These are phyloP conservation scores for Rhea pennata DNA, from an alignment of 2,113 vertebrate species.

Conservation along the genomic window DNA sequence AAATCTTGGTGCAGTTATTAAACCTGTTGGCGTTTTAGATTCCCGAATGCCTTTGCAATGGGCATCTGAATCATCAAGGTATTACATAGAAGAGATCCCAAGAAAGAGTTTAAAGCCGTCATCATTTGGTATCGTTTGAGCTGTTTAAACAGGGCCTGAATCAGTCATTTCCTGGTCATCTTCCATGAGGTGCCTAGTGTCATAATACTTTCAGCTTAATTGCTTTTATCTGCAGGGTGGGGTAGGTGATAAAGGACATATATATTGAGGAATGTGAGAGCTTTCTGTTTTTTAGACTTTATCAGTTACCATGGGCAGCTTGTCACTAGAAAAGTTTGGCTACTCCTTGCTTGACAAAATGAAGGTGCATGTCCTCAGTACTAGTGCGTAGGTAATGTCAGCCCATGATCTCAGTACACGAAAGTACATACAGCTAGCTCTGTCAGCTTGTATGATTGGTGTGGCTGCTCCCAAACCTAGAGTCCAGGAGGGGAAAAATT, in stretches of 20 bases:
- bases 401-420: too few species aligned
- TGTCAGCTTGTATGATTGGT: neutral
- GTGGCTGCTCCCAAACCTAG: neutral
- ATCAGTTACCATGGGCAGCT: neutral
- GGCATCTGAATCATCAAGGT: neutral
- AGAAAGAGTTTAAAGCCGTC: neutral
- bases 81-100: neutral
- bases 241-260: neutral
- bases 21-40: neutral
- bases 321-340: neutral
- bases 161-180: neutral
- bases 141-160: neutral
- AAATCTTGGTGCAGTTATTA: neutral
- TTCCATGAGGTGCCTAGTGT: neutral
- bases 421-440: neutral
- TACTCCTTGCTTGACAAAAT: neutral
- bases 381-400: neutral
- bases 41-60: neutral
- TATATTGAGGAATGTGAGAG: neutral
- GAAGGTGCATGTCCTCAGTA: neutral
- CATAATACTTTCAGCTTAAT: neutral
- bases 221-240: neutral
- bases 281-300: accelerated
- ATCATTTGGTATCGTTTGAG: neutral
- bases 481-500: neutral